Evolutionary conservation across 1,140 invertebrate species (phyloP).

Genomic region (Aphelenchoides besseyi): DNA sequence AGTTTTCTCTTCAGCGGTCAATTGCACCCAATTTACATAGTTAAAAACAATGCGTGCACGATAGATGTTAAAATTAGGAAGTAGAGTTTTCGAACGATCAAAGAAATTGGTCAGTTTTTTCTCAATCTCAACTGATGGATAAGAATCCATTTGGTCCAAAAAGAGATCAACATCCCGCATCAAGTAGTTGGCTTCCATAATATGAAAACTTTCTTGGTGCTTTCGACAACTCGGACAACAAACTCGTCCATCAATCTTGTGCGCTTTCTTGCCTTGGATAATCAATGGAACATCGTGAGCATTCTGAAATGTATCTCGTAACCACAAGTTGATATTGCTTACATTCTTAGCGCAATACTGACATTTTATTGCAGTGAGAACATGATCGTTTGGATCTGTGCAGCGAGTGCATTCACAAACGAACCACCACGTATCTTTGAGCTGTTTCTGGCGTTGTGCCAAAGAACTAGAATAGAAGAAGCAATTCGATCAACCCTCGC

Average conservation of each 20-base stretch:
- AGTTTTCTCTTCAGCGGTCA: conserved; percentile 35
- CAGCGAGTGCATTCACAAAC: conserved; percentile 58
- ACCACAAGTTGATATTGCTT: not conserved
- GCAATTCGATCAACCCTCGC: conserved; percentile 24
- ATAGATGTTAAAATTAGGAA: conserved; percentile 20
- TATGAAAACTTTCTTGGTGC: conserved; percentile 13
- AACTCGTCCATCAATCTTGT: conserved; percentile 10
- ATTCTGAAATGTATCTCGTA: not conserved
- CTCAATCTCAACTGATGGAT: not conserved
- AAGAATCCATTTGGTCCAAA: conserved; percentile 1
- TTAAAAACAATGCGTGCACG: conserved; percentile 21
- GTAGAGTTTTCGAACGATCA: not conserved
- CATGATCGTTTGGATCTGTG: conserved; percentile 46
- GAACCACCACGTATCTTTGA: conserved; percentile 61
- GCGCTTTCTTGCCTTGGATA: conserved; percentile 7
- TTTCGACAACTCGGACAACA: conserved; percentile 2
- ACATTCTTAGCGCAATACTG: conserved; percentile 29
- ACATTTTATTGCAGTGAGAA: conserved; percentile 56
- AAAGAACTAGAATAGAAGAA: conserved; percentile 36
- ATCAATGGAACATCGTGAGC: conserved; percentile 24
- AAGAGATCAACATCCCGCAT: conserved; percentile 13
- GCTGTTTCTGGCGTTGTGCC: conserved; percentile 55
- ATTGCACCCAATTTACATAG: conserved; percentile 34
- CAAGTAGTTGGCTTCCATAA: conserved; percentile 13
- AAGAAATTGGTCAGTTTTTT: conserved; percentile 10